Evolutionary conservation across 2,797 vertebrate genomes (phyloP).

Genomic region (Liparis tanakae): DNA sequence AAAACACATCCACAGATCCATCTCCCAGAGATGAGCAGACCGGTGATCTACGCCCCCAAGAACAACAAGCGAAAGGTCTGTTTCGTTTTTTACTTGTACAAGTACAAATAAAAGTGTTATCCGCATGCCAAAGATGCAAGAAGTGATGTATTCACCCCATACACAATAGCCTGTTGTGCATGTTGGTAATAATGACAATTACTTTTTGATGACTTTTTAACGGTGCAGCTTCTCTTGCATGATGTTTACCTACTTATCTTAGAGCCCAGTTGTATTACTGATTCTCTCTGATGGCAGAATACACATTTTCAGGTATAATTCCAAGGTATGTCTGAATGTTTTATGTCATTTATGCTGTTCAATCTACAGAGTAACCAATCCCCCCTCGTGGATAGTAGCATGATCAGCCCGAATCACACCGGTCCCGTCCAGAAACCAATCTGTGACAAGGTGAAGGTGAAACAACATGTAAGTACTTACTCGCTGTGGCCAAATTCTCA

Average conservation of each 20-base stretch:
- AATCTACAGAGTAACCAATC: slow-evolving; percentile 70
- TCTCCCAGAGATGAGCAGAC: slow-evolving; percentile 9
- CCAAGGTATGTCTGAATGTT: slow-evolving; percentile 20
- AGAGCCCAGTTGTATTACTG: background rate
- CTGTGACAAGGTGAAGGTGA: slow-evolving; percentile 46
- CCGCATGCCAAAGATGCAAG: background rate
- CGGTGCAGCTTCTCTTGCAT: slow-evolving; percentile 41
- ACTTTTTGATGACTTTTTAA: slow-evolving; percentile 49
- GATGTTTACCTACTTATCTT: slow-evolving; percentile 28
- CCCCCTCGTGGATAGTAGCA: slow-evolving; percentile 65
- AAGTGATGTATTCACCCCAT: background rate
- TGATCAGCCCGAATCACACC: slow-evolving; percentile 62
- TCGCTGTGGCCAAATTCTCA: background rate
- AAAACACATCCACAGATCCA: slow-evolving; percentile 9
- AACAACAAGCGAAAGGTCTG: slow-evolving; percentile 76
- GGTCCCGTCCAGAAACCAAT: slow-evolving; percentile 47
- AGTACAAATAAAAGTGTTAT: no score
- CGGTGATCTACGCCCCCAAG: slow-evolving; percentile 56
- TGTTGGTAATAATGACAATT: background rate
- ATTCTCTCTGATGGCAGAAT: slow-evolving; percentile 8
- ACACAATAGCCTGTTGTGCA: background rate
- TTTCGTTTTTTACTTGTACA: background rate
- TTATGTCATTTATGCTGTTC: slow-evolving; percentile 51
- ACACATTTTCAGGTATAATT: background rate
- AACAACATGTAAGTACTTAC: slow-evolving; percentile 65